Percentiles rank a stretch among this genome's conserved stretches.
Conservation (phyloP, 2,797 vertebrate species). For the Helostoma temminkii region DNA sequence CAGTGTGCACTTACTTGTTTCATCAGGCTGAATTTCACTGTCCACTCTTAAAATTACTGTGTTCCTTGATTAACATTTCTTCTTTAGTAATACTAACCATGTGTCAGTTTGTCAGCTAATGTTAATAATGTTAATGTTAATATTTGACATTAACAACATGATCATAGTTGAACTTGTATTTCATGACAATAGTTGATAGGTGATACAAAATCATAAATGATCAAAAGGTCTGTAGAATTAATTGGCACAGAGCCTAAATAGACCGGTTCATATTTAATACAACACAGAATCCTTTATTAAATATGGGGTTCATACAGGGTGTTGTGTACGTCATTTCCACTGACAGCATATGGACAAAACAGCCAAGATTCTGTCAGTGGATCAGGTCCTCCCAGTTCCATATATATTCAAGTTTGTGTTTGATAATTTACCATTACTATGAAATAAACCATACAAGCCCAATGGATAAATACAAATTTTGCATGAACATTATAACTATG, state of each 20-base stretch:
- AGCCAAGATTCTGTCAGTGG: constrained; percentile 10
- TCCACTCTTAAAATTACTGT: constrained; percentile 2
- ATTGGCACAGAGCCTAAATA: constrained; percentile 1
- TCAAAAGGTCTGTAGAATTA: neutral
- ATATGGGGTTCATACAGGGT: neutral
- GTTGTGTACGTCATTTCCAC: constrained; percentile 6
- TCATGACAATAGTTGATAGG: too few species aligned
- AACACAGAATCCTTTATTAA: neutral
- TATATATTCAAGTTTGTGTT: too few species aligned
- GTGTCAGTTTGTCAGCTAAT: too few species aligned
- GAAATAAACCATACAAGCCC: neutral
- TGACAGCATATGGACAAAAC: neutral
- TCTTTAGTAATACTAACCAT: neutral
- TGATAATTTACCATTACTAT: constrained; percentile 6
- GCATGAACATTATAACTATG: neutral
- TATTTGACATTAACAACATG: too few species aligned
- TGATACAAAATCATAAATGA: too few species aligned
- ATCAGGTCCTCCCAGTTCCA: too few species aligned
- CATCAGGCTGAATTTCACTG: constrained; percentile 19
- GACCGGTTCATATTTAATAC: constrained; percentile 7
- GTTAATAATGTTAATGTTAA: too few species aligned
- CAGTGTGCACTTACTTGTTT: constrained; percentile 36
- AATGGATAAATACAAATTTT: neutral
- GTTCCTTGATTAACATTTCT: neutral
- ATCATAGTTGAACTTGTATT: too few species aligned